Percentiles rank a stretch among this genome's conserved stretches.
Evolutionary conservation across 2,888 invertebrate species (phyloP).

Genomic region (Dascillus cervinus): DNA sequence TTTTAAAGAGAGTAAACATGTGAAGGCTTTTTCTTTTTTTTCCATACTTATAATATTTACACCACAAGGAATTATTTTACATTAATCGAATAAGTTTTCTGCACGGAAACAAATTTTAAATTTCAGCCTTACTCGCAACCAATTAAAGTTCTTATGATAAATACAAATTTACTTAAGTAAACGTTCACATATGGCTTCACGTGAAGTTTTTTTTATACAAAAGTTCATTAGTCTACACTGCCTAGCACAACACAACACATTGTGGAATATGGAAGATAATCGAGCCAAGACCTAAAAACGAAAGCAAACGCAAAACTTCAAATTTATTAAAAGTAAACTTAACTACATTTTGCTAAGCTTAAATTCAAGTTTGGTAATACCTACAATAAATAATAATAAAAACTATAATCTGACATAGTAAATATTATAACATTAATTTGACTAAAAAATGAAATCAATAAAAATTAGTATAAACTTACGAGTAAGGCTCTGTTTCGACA

Average conservation of each 20-base stretch:
- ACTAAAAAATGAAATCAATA: constrained; percentile 16
- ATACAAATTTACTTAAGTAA: no score
- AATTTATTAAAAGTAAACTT: constrained; percentile 1
- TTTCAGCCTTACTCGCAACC: constrained; percentile 31
- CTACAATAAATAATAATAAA: constrained; percentile 18
- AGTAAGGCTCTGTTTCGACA: constrained; percentile 38
- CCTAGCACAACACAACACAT: no score
- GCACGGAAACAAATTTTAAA: constrained; percentile 5
- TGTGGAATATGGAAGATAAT: no score
- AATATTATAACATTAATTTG: constrained; percentile 17
- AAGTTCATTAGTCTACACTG: no score
- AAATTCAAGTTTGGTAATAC: constrained; percentile 35
- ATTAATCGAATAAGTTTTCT: constrained; percentile 8
- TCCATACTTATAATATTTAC: constrained; percentile 25
- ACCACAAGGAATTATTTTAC: constrained; percentile 24
- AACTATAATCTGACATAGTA: background rate
- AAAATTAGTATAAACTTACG: constrained; percentile 30
- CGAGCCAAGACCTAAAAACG: no score
- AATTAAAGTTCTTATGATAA: no score
- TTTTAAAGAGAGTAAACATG: constrained; percentile 18
- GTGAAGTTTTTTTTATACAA: no score
- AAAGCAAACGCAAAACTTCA: no score
- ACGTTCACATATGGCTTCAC: no score
- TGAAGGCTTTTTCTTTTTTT: constrained; percentile 22
- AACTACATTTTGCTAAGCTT: constrained; percentile 5